Evolutionary conservation across 2,113 vertebrate species (phyloP).

Genomic region (Hypocryptadius cinnamomeus): DNA sequence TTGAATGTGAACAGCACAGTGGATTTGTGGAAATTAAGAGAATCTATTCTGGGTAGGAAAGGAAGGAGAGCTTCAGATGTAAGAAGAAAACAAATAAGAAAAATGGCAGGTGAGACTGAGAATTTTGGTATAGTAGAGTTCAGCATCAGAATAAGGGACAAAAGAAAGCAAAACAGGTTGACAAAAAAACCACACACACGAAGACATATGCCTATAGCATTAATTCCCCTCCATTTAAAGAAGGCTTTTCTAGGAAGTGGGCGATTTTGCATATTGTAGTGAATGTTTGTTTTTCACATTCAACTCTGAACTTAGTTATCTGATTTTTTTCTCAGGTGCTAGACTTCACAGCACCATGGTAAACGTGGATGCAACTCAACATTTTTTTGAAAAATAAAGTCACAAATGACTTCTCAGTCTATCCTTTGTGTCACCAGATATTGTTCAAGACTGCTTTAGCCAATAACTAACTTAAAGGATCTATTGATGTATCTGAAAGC

Average conservation of each 20-base stretch:
- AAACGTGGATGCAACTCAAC: neutral
- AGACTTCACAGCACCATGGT: neutral
- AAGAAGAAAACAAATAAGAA: neutral
- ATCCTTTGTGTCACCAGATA: neutral
- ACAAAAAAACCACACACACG: neutral
- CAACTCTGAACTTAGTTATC: neutral
- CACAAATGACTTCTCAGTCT: neutral
- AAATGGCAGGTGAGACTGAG: neutral
- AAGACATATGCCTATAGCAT: neutral
- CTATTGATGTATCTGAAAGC: neutral
- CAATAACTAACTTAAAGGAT: neutral
- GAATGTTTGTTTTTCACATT: neutral
- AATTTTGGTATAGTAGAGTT: neutral
- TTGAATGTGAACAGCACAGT: neutral
- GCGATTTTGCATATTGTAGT: neutral
- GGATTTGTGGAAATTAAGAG: neutral
- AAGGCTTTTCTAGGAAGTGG: neutral
- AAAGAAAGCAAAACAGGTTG: neutral
- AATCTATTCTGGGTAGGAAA: neutral
- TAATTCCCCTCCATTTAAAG: neutral
- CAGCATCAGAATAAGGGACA: neutral
- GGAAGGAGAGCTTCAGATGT: neutral
- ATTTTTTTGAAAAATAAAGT: neutral
- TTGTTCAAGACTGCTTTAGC: neutral
- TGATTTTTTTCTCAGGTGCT: conserved; percentile 2